Evolutionary conservation across 2,888 invertebrate genomes (phyloP).

Genomic region (Tenthredo mesomela): DNA sequence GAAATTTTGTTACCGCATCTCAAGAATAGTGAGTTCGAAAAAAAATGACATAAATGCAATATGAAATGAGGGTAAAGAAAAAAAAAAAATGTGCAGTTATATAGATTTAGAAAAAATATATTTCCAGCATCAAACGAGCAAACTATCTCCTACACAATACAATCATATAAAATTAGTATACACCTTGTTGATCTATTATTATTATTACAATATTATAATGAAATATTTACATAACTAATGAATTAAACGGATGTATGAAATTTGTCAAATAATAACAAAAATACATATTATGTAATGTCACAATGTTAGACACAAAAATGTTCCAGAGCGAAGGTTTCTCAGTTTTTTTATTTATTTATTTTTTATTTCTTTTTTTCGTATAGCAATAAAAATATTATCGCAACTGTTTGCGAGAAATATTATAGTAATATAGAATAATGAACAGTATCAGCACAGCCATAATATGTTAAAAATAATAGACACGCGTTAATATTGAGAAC

Average conservation of each 20-base stretch:
- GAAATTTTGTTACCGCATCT: background rate
- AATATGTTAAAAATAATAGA: background rate
- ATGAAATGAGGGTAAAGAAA: background rate
- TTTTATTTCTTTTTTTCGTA: background rate
- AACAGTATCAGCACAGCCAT: background rate
- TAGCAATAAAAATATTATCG: conserved; percentile 29
- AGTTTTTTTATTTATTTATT: too few relatives aligned
- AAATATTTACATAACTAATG: background rate
- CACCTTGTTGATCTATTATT: conserved; percentile 40
- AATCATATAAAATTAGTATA: conserved; percentile 43
- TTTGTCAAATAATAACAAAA: background rate
- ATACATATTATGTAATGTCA: background rate
- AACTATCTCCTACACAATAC: conserved; percentile 46
- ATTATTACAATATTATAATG: conserved; percentile 24
- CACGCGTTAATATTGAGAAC: background rate
- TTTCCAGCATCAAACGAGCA: background rate
- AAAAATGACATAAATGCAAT: background rate
- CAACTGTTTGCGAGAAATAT: background rate
- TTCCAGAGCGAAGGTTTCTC: conserved; percentile 3
- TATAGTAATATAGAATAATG: conserved; percentile 5
- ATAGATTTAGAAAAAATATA: conserved; percentile 12
- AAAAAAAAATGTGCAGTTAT: background rate
- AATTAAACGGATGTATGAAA: conserved; percentile 32
- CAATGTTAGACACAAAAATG: conserved; percentile 39
- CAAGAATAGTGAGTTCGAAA: background rate